Base-by-base conservation (phyloP, 64 coral and sea anemone species). In the Anthopleura sola region DNA sequence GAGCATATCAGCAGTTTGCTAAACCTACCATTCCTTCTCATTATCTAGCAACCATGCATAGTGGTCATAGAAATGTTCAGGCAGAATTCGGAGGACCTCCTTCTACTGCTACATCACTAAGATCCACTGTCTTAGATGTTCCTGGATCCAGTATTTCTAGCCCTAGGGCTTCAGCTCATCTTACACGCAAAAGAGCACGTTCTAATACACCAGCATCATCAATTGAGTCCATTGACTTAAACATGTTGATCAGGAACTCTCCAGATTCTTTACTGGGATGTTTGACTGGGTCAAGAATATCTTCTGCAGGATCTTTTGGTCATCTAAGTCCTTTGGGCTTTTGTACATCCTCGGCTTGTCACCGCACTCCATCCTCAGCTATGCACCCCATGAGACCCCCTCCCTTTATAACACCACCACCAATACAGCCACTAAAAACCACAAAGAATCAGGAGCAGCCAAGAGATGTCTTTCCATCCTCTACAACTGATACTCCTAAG, bases 141-240 rank as follows among this genome's bases (percentile, higher is more conserved):
- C 80, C 87, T 75, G 82, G 60, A 49, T 93, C 95, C 58, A 93
- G 50, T 68, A 88, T 91, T 68, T 87, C 91, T 78, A 98, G 89
- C 83, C 92, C 92, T 71, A 89, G 92, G n/a, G 84, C 55, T 18
- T 92, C 96, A 54, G 91, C 92, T 85, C 87, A 74, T 7, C 75
- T 99, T 7, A 92, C 54, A 86, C 86, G 97, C 5, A 99, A 99
- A 60, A 85, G 97, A 23, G 84, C 97, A 62, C 64, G 88, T 6
- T 98, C 95, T 0, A 90, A 89, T 88, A 94, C 97, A 5, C 92
- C 97, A n/a, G n/a, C n/a, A 51, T 92, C 90, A 77, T 99, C 97
- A 75, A 89, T 99, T 53, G 97, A 99, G 78, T 94, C 97, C 24
- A 90, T 99, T 75, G 97, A 99, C 78, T 85, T 99, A 29, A 99